These are phyloP conservation scores for Chaenodraco wilsoni DNA, from an alignment of 2,797 vertebrate genomes.

Conservation along the genomic window DNA sequence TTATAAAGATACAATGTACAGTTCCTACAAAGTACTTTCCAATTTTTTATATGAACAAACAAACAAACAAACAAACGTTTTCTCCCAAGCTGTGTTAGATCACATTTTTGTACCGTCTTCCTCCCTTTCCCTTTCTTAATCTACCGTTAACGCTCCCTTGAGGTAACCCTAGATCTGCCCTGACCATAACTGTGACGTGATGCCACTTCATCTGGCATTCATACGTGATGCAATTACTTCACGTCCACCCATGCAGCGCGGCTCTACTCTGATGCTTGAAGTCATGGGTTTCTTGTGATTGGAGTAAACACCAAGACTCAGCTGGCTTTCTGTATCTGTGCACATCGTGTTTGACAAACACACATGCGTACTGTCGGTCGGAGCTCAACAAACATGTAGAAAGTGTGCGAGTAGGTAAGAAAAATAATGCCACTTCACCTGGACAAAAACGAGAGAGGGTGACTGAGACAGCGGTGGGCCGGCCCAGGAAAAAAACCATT, in stretches of 20 bases:
- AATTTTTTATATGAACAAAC: not conserved
- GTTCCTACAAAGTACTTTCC: not conserved
- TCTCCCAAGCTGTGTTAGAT: not conserved
- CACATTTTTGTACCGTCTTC: not conserved
- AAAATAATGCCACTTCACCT: not conserved
- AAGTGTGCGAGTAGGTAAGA: constrained; percentile 18
- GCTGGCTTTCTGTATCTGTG: constrained; percentile 15
- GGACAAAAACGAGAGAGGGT: constrained; percentile 6
- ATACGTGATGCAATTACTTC: constrained; percentile 24
- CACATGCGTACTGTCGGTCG: not conserved
- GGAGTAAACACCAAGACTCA: constrained; percentile 26
- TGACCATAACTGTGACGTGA: constrained; percentile 11
- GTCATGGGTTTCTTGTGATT: constrained; percentile 19
- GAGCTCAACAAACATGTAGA: not conserved
- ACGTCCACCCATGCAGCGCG: not conserved
- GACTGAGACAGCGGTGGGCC: constrained; percentile 26
- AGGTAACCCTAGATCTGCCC: constrained; percentile 1
- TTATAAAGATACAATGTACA: not conserved
- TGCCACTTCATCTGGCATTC: constrained; percentile 23
- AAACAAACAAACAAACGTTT: not conserved
- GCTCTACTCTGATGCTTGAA: constrained; percentile 1
- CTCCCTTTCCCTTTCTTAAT: not conserved
- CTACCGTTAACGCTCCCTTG: not conserved
- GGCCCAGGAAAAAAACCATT: constrained; percentile 56
- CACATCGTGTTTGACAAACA: not conserved